Evolutionary conservation across 2,797 vertebrate species (phyloP).

Genomic region (Petrocephalus sullivani): DNA sequence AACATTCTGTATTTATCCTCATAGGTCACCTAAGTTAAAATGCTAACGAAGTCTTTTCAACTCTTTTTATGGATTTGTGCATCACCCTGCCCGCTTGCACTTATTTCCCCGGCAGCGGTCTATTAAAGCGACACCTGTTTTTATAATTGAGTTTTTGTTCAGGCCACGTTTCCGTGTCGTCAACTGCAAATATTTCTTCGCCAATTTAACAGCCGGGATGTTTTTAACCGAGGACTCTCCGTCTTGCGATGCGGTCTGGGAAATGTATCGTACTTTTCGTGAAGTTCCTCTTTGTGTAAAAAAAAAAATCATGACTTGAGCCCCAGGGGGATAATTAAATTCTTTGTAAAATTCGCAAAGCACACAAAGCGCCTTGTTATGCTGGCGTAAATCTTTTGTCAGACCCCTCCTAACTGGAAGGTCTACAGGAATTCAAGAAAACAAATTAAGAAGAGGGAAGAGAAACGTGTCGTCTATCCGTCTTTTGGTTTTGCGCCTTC

Average conservation of each 20-base stretch:
- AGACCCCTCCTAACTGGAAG: not conserved
- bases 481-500: not conserved
- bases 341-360: not conserved
- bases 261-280: not conserved
- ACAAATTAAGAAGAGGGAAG: not conserved
- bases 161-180: constrained; percentile 19
- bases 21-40: not conserved
- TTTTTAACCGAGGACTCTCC: not conserved
- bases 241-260: not conserved
- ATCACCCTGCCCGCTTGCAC: not conserved
- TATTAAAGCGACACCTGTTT: constrained; percentile 37
- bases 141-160: constrained; percentile 31
- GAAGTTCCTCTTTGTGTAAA: not conserved
- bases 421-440: not conserved
- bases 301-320: not conserved
- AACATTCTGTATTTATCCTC: not conserved
- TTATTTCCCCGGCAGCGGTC: constrained; percentile 19
- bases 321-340: not conserved
- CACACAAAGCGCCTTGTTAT: not conserved
- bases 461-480: not conserved
- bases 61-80: not conserved
- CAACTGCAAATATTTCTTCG: constrained; percentile 8
- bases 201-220: constrained; percentile 17
- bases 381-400: not conserved
- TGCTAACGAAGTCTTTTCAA: not conserved